Conservation (phyloP, 2,888 invertebrate species). For the Coelinius sp. region DNA sequence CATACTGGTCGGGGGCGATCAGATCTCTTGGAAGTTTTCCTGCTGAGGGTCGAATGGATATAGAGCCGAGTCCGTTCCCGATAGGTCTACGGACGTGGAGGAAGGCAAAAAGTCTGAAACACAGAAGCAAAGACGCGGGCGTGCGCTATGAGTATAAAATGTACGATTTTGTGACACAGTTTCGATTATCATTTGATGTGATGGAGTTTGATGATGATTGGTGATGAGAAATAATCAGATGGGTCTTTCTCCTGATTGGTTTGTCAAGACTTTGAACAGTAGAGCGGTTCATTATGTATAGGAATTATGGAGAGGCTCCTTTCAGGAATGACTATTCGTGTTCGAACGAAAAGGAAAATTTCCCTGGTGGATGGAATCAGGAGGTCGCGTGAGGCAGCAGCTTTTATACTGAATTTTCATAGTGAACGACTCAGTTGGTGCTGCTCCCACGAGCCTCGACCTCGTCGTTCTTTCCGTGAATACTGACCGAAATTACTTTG, state of each 20-base stretch:
- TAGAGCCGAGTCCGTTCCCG: slow-evolving; percentile 75
- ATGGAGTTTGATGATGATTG: neutral
- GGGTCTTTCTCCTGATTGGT: neutral
- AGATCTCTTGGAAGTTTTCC: slow-evolving; percentile 74
- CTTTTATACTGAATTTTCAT: slow-evolving; percentile 51
- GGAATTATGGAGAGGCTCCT: too few species aligned
- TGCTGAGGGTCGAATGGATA: slow-evolving; percentile 73
- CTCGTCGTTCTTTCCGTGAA: slow-evolving; percentile 35
- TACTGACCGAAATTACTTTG: slow-evolving; percentile 24
- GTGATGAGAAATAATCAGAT: slow-evolving; percentile 5
- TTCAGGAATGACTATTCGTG: too few species aligned
- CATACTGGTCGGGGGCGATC: slow-evolving; percentile 73
- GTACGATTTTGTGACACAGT: neutral
- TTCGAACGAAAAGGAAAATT: slow-evolving; percentile 29
- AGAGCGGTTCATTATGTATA: too few species aligned
- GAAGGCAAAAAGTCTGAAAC: slow-evolving; percentile 75
- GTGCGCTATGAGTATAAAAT: slow-evolving; percentile 36
- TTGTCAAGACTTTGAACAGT: too few species aligned
- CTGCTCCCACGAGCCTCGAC: slow-evolving; percentile 40
- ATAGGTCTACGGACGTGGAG: slow-evolving; percentile 72
- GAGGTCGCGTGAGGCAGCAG: neutral
- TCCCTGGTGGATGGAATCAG: neutral
- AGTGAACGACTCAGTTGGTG: slow-evolving; percentile 50
- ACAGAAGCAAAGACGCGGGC: slow-evolving; percentile 71
- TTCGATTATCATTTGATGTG: neutral